A percentile compares a stretch with the other conserved stretches of the same genome.
Conservation (phyloP, 2,113 vertebrate species). For the Pangasianodon gigas region DNA sequence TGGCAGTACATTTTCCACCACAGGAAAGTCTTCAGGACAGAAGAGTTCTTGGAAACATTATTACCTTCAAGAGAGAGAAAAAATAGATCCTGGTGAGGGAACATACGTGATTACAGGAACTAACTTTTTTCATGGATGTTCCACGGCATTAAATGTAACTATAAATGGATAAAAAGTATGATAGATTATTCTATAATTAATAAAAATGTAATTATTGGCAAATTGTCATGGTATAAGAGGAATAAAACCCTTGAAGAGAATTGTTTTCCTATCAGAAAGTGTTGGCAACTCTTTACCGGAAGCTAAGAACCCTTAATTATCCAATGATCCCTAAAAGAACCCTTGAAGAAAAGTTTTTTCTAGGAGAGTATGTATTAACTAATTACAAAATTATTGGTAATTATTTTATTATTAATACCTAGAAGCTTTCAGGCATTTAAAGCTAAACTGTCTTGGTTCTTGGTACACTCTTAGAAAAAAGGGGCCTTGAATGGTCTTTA, state of each 20-base stretch:
- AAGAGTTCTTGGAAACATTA: not conserved
- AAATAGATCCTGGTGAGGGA: not conserved
- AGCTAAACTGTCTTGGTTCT: not conserved
- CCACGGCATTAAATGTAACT: not conserved
- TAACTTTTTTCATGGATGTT: not conserved
- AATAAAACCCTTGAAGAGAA: not conserved
- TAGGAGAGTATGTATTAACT: not conserved
- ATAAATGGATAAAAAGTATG: not conserved
- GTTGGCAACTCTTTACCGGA: too few relatives aligned
- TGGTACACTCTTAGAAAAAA: not conserved
- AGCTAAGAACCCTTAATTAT: not conserved
- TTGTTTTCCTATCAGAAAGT: not conserved
- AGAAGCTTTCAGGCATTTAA: not conserved
- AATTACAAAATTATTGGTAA: not conserved
- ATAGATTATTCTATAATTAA: too few relatives aligned
- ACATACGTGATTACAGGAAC: not conserved
- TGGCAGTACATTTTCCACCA: not conserved
- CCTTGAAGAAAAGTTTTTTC: not conserved
- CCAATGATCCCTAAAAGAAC: not conserved
- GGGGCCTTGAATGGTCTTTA: not conserved
- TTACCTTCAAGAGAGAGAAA: not conserved
- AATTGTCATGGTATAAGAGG: not conserved
- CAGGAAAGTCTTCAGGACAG: not conserved
- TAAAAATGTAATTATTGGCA: not conserved
- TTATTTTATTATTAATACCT: not conserved